phyloP scores from a whole-genome alignment of 2,113 vertebrate genomes.

The Phylloscopus whistleri region DNA sequence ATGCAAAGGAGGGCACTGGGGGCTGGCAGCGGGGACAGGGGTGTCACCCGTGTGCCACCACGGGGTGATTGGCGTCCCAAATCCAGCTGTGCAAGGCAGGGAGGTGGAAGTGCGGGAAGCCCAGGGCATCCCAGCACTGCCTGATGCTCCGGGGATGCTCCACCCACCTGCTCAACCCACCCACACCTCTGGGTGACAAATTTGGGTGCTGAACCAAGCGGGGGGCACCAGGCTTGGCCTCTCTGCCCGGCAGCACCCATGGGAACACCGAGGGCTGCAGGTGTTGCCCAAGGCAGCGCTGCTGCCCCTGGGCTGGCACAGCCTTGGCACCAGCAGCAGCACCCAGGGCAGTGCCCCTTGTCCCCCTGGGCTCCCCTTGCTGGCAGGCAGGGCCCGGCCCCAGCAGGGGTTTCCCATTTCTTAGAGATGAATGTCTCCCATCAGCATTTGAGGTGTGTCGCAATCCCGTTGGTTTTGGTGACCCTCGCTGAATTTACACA shows the following conservation, averaged over 20 bases:
- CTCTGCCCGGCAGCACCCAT: neutral
- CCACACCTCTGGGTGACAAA: neutral
- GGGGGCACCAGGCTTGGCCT: neutral
- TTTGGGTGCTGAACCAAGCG: fast-evolving
- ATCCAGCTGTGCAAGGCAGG: neutral
- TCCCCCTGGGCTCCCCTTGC: neutral
- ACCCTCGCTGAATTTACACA: fast-evolving
- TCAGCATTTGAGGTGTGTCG: neutral
- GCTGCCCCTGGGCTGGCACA: neutral
- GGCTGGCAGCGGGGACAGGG: neutral
- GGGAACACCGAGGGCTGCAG: neutral
- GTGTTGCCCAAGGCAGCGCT: neutral
- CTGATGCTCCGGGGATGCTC: neutral
- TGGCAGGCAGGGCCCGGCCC: fast-evolving
- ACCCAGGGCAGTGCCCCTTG: fast-evolving
- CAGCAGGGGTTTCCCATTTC: neutral
- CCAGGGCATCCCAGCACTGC: fast-evolving
- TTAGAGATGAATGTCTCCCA: fast-evolving
- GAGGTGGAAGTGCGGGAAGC: fast-evolving
- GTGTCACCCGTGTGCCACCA: neutral
- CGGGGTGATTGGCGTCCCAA: fast-evolving
- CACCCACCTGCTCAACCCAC: fast-evolving
- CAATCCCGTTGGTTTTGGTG: neutral
- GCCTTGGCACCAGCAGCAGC: fast-evolving
- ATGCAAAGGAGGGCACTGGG: neutral